Conservation (phyloP, 2,888 invertebrate genomes). For the Drosophila rellima region DNA sequence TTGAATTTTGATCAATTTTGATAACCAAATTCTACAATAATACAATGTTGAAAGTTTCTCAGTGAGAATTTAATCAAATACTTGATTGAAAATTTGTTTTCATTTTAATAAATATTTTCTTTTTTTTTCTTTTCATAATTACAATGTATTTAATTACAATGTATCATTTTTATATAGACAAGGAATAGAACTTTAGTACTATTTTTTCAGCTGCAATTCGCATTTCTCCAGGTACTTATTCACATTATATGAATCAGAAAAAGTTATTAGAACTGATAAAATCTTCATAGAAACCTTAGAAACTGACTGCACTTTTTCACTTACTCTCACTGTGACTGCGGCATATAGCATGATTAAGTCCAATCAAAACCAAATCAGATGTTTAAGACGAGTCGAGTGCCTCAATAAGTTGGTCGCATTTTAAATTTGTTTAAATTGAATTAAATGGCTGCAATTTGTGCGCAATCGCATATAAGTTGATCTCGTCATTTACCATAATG, state of each 20-base stretch:
- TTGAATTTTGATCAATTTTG: background rate
- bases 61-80: no score
- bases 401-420: constrained; percentile 72
- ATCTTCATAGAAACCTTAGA: background rate
- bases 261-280: background rate
- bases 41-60: no score
- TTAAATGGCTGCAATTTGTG: constrained; percentile 80
- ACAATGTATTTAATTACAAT: no score
- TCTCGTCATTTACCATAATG: constrained; percentile 51
- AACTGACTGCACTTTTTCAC: constrained; percentile 18
- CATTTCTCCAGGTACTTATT: background rate
- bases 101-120: no score
- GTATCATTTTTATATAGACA: background rate
- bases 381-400: constrained; percentile 47
- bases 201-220: constrained; percentile 2
- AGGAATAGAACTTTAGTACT: background rate
- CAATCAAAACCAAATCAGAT: constrained; percentile 57
- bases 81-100: no score
- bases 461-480: constrained; percentile 59
- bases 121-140: no score
- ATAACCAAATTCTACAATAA: no score
- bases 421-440: constrained; percentile 82
- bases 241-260: constrained; percentile 3
- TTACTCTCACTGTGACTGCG: background rate
- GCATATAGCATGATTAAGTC: constrained; percentile 49